Evolutionary conservation across 2,113 vertebrate species (phyloP).

Genomic region (Hippocampus mohnikei): DNA sequence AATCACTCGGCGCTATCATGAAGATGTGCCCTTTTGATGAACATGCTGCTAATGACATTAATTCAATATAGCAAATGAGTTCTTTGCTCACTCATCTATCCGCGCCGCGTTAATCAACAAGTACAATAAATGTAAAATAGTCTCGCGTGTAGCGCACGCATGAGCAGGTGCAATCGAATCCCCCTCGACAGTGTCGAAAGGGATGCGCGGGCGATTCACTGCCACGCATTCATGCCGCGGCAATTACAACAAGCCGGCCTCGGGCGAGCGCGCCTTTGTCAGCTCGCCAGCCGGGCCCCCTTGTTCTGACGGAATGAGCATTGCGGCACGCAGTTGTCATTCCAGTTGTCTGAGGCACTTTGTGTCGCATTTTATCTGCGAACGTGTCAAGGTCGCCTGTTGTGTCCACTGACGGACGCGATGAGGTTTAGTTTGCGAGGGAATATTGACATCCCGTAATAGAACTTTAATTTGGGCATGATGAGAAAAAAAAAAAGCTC

Average conservation of each 20-base stretch:
- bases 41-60: constrained; percentile 5
- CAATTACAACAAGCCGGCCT: constrained; percentile 10
- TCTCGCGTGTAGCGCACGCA: background rate
- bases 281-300: background rate
- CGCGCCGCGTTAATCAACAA: constrained; percentile 1
- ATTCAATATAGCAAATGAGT: constrained; percentile 9
- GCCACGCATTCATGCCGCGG: background rate
- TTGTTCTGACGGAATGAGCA: background rate
- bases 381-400: background rate
- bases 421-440: background rate
- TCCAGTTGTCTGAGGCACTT: background rate
- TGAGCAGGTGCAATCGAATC: background rate
- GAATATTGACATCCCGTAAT: background rate
- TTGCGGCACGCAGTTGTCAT: background rate
- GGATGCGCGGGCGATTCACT: background rate
- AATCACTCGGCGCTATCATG: constrained; percentile 4
- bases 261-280: background rate
- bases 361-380: background rate
- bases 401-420: background rate
- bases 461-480: background rate
- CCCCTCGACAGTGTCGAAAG: background rate
- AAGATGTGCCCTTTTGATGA: constrained; percentile 13
- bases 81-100: constrained; percentile 12
- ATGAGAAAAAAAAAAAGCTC: background rate
- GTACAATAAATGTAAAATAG: constrained; percentile 8